These are phyloP conservation scores for Poecile montanus DNA, from an alignment of 2,797 vertebrate species.

Conservation along the genomic window DNA sequence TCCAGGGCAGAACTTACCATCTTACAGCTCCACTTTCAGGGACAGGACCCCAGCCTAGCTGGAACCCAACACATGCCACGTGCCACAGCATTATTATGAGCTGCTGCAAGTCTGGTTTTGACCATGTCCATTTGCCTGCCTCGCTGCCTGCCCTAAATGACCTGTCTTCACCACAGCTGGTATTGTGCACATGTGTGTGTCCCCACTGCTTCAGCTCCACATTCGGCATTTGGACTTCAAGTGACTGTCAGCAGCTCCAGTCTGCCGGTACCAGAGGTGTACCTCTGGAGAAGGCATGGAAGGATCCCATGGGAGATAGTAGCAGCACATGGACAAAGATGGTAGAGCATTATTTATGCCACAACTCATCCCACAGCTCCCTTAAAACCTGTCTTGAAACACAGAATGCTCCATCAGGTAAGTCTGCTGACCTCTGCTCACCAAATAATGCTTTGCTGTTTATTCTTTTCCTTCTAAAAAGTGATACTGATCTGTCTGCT, in stretches of 20 bases:
- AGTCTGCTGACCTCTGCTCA: background rate
- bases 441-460: background rate
- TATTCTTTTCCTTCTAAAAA: background rate
- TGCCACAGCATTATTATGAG: background rate
- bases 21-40: background rate
- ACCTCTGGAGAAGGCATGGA: background rate
- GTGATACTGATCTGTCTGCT: background rate
- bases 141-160: background rate
- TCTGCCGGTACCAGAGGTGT: fast-evolving
- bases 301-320: background rate
- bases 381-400: background rate
- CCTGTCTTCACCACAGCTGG: background rate
- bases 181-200: fast-evolving
- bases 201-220: background rate
- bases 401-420: background rate
- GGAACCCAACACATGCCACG: fast-evolving
- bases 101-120: background rate
- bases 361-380: background rate
- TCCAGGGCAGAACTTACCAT: background rate
- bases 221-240: background rate
- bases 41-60: background rate
- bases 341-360: background rate
- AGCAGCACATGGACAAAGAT: background rate
- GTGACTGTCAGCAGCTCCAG: background rate
- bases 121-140: background rate